Evolutionary conservation across 2,797 vertebrate genomes (phyloP).

Genomic region (Rousettus madagascariensis): DNA sequence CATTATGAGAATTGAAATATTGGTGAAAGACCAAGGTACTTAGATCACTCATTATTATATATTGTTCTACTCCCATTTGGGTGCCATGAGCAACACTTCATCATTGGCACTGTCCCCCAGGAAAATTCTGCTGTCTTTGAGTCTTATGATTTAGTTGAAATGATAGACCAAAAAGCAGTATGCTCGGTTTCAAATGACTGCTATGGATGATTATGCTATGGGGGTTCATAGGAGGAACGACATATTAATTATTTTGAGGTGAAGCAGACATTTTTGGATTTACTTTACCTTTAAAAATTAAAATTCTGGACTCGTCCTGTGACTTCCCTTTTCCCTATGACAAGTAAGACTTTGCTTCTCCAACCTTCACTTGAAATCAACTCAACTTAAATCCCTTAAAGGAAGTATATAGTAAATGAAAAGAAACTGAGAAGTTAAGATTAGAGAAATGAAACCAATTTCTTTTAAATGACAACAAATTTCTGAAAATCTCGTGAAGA

Average conservation of each 20-base stretch:
- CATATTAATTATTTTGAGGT: not conserved
- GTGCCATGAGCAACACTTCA: not conserved
- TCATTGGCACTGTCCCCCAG: not conserved
- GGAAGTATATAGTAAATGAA: conserved; percentile 63
- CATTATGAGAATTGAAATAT: not conserved
- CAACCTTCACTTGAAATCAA: not conserved
- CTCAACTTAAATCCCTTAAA: conserved; percentile 35
- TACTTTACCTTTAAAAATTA: conserved; percentile 43
- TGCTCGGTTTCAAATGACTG: not conserved
- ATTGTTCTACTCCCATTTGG: not conserved
- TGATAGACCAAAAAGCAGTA: not conserved
- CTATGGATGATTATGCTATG: not conserved
- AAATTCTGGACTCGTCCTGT: not conserved
- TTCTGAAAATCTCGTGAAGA: conserved; percentile 46
- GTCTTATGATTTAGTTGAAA: conserved; percentile 7
- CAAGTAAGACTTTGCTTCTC: conserved; percentile 45
- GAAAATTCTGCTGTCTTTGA: not conserved
- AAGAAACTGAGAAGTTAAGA: conserved; percentile 1
- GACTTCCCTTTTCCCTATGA: conserved; percentile 62
- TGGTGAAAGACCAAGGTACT: not conserved
- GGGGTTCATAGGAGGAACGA: not conserved
- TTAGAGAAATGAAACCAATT: conserved; percentile 69
- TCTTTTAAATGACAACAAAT: conserved; percentile 37
- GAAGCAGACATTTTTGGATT: not conserved
- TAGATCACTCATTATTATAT: not conserved